phyloP scores from a whole-genome alignment of 64 coral and sea anemone species.

The Acropora tenuis region DNA sequence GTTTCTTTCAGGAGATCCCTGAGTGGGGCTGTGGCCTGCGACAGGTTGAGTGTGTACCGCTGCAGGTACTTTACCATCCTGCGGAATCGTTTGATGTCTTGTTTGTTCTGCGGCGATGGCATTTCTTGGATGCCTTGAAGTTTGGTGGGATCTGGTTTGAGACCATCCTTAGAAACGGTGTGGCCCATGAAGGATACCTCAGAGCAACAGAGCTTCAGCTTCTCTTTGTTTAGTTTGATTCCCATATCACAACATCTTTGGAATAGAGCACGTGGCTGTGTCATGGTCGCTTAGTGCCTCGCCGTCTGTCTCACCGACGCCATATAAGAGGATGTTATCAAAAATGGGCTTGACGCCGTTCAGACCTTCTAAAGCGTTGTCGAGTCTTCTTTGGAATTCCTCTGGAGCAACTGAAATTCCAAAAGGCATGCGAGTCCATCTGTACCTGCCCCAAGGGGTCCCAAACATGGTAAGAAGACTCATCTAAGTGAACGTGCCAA shows the following conservation, averaged over 20 bases:
- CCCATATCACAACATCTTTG: slow-evolving; percentile 35
- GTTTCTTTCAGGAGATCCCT: slow-evolving; percentile 12
- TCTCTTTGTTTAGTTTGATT: slow-evolving; percentile 63
- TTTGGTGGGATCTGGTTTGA: slow-evolving; percentile 67
- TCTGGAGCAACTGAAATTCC: slow-evolving; percentile 48
- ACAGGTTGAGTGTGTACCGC: slow-evolving; percentile 49
- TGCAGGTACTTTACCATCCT: slow-evolving; percentile 68
- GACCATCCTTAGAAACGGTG: slow-evolving; percentile 18
- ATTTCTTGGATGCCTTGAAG: slow-evolving; percentile 47
- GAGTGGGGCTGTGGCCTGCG: slow-evolving; percentile 23
- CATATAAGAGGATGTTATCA: slow-evolving; percentile 52
- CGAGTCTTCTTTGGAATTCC: slow-evolving; percentile 46
- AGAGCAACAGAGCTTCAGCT: slow-evolving; percentile 5
- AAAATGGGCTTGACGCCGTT: slow-evolving; percentile 49
- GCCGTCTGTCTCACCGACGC: slow-evolving; percentile 38
- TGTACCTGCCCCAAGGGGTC: slow-evolving; percentile 57
- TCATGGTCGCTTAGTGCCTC: slow-evolving; percentile 33
- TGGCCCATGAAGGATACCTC: slow-evolving; percentile 72
- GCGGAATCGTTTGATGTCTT: slow-evolving; percentile 23
- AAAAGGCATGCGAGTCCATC: slow-evolving; percentile 67
- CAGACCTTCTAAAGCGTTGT: slow-evolving; percentile 40
- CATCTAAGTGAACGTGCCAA: slow-evolving; percentile 56
- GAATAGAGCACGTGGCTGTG: background rate
- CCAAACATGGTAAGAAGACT: slow-evolving; percentile 66
- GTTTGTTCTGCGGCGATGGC: slow-evolving; percentile 21